A percentile compares a stretch with the other conserved stretches of the same genome.
phyloP scores from a whole-genome alignment of 2,888 invertebrate species.

The Eutolmus rufibarbis region DNA sequence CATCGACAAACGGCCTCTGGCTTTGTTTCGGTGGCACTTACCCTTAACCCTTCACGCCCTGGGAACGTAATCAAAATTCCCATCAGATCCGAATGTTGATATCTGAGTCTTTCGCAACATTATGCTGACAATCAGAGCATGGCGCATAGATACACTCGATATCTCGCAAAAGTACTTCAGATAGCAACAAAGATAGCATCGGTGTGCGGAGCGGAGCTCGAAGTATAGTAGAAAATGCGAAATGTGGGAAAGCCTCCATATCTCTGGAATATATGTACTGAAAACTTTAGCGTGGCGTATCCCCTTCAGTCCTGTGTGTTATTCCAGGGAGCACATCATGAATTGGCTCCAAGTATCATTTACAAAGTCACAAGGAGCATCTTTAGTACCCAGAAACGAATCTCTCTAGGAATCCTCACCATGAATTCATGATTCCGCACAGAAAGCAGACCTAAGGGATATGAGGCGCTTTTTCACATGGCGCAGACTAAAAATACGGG shows the following conservation, averaged over 20 bases:
- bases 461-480: background rate
- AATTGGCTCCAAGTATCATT: conserved; percentile 41
- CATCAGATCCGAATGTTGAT: conserved; percentile 38
- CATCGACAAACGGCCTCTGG: background rate
- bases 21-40: background rate
- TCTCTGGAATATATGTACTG: conserved; percentile 32
- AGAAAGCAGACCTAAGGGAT: conserved; percentile 36
- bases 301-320: conserved; percentile 14
- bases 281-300: conserved; percentile 14
- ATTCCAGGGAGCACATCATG: conserved; percentile 38
- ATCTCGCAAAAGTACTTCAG: conserved; percentile 11
- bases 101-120: conserved; percentile 34
- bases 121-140: conserved; percentile 37
- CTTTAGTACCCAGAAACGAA: conserved; percentile 34
- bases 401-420: conserved; percentile 39
- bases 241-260: conserved; percentile 29
- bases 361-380: conserved; percentile 41
- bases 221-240: background rate
- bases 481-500: background rate
- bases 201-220: background rate
- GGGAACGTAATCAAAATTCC: conserved; percentile 31
- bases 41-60: background rate
- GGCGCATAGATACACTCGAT: conserved; percentile 29
- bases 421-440: conserved; percentile 37
- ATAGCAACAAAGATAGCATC: conserved; percentile 29